Base-by-base conservation (phyloP, 2,888 invertebrate species). In the Hemicrepidius hirtus region DNA sequence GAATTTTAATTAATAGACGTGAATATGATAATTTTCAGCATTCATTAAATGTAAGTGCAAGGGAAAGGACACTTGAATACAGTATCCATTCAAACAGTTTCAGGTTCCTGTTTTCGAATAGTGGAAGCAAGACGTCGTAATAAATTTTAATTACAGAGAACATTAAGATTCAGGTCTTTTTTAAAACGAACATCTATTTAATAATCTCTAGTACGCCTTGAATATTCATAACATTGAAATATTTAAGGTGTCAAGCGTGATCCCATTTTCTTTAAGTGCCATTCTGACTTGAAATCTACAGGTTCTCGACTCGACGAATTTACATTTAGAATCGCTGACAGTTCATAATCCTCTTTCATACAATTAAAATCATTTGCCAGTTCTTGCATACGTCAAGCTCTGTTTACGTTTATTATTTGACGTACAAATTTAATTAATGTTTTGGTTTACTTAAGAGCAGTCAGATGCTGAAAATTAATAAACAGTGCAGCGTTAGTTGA, bases 181-280 rank as follows among this genome's bases (percentile, higher is more conserved):
- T 53, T 53, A 28, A 37, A 50, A 41, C 66, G 55, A 20, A 24
- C 66, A 53, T 53, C 55, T 53, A 68, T 62, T 63, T 68, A 68
- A 68, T 68, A 68, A 68, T 68, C 68, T 53, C 57, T 62, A 71
- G 64, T 59, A 75, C 76, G 73, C 71, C 67, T 73, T 75, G 79
- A 79, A 80, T 80, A 79, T 80, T 79, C 78, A 79, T 78, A 76
- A 76, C 76, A 75, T 69, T 76, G 72, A 75, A 77, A 77, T 76
- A 73, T 77, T 78, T 74, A 75, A 72, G 73, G 75, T 67, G 70
- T 71, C 71, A 68, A 67, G 78, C 78, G 77, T 80, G 79, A 80
- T 79, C 77, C 77, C 77, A 79, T 79, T 79, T 79, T 78, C 75
- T 76, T 70, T 57, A 71, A 79, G 77, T 77, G 75, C 77, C 72